Conservation (phyloP, 2,113 vertebrate species). For the Stomatorhinus ivindoensis region DNA sequence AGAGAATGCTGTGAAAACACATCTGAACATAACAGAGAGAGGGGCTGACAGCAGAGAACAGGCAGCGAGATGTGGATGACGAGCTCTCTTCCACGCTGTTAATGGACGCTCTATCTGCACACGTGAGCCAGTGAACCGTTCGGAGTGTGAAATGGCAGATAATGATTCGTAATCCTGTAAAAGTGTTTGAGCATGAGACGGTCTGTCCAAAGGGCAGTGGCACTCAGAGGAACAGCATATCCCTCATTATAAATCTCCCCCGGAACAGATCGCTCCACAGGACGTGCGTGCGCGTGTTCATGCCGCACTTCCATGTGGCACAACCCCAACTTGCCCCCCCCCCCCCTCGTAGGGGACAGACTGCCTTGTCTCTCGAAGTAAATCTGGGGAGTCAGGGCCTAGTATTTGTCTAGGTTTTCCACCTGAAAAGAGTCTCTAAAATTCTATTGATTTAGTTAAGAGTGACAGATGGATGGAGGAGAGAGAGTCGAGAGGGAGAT, state of each 20-base stretch:
- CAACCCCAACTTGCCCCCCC: not conserved
- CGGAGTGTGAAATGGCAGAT: not conserved
- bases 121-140: not conserved
- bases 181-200: not conserved
- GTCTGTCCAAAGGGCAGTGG: not conserved
- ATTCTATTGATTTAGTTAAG: slow-evolving; percentile 11
- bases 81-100: slow-evolving; percentile 7
- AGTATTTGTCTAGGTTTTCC: not conserved
- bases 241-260: slow-evolving; percentile 7
- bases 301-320: not conserved
- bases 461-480: slow-evolving; percentile 19
- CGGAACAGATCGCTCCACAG: not conserved
- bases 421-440: not conserved
- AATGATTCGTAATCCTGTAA: not conserved
- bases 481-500: not conserved
- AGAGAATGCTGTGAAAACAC: not conserved
- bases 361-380: not conserved
- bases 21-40: not conserved
- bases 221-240: slow-evolving; percentile 5
- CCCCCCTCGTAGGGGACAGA: not conserved
- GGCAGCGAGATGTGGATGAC: not conserved
- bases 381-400: not conserved
- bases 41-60: not conserved
- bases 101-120: not conserved
- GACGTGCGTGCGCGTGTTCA: not conserved